Evolutionary conservation across 2,797 vertebrate species (phyloP).

Genomic region (Dallia pectoralis): DNA sequence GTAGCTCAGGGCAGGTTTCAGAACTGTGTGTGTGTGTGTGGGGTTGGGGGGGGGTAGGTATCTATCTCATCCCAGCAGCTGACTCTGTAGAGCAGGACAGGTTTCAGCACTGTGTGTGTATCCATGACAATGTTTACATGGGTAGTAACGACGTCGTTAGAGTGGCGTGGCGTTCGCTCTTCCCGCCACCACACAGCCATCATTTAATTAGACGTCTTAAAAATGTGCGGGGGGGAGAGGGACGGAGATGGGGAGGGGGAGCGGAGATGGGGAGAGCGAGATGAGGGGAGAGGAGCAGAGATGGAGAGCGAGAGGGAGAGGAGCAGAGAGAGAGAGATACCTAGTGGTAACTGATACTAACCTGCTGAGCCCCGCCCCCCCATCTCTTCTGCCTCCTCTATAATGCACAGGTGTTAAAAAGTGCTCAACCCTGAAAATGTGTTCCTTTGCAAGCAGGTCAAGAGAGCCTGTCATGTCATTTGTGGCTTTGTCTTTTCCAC

Average conservation of each 20-base stretch:
- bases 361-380: conserved; percentile 55
- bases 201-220: conserved; percentile 76
- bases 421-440: conserved; percentile 51
- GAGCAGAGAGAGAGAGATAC: conserved; percentile 29
- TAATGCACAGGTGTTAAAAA: conserved; percentile 59
- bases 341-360: conserved; percentile 66
- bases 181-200: conserved; percentile 67
- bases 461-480: conserved; percentile 14
- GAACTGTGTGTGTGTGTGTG: too few species aligned
- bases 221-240: conserved; percentile 58
- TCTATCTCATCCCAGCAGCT: too few species aligned
- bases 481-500: not conserved
- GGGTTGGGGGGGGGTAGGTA: too few species aligned
- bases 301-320: not conserved
- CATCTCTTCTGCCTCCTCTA: conserved; percentile 65
- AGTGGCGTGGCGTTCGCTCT: conserved; percentile 63
- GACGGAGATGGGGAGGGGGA: not conserved
- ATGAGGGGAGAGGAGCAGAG: not conserved
- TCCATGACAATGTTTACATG: conserved; percentile 15
- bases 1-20: conserved; percentile 41
- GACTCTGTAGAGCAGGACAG: conserved; percentile 30
- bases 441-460: conserved; percentile 29
- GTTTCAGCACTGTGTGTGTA: conserved; percentile 49
- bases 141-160: conserved; percentile 73
- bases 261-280: not conserved